These are phyloP conservation scores for Alosa alosa DNA, from an alignment of 2,113 vertebrate species.

Conservation along the genomic window DNA sequence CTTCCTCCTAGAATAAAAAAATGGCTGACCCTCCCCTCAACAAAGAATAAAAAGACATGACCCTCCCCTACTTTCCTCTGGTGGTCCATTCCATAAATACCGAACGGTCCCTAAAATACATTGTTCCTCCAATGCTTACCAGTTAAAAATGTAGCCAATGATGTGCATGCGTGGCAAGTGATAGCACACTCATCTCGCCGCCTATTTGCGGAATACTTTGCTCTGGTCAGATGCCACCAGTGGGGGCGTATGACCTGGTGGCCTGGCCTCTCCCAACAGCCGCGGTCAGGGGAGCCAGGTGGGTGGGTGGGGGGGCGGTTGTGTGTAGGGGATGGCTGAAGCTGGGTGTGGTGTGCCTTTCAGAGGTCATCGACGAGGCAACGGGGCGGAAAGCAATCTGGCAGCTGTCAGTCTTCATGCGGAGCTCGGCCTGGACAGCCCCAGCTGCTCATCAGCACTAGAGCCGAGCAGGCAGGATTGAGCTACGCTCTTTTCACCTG, in stretches of 20 bases:
- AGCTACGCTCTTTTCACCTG: slow-evolving; percentile 63
- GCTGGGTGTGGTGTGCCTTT: background rate
- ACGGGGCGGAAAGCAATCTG: slow-evolving; percentile 56
- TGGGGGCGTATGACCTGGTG: background rate
- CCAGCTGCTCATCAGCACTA: slow-evolving; percentile 58
- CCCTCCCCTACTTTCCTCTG: too few species aligned
- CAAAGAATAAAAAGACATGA: too few species aligned
- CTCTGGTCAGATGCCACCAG: too few species aligned
- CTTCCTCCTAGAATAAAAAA: too few species aligned
- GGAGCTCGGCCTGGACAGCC: slow-evolving; percentile 35
- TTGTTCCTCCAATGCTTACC: too few species aligned
- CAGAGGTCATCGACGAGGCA: slow-evolving; percentile 51
- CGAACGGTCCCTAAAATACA: too few species aligned
- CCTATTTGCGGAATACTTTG: too few species aligned
- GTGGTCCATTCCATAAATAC: too few species aligned
- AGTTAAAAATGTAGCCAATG: too few species aligned
- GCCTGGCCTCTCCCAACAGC: background rate
- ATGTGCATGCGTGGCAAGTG: too few species aligned
- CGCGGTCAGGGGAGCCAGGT: background rate
- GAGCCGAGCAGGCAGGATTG: slow-evolving; percentile 63
- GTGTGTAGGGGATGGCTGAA: background rate
- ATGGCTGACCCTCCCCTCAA: too few species aligned
- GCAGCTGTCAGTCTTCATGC: slow-evolving; percentile 69
- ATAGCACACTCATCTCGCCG: too few species aligned
- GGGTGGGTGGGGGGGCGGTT: background rate